phyloP scores from a whole-genome alignment of 2,113 vertebrate species.

The Myanophis thanlyinensis region DNA sequence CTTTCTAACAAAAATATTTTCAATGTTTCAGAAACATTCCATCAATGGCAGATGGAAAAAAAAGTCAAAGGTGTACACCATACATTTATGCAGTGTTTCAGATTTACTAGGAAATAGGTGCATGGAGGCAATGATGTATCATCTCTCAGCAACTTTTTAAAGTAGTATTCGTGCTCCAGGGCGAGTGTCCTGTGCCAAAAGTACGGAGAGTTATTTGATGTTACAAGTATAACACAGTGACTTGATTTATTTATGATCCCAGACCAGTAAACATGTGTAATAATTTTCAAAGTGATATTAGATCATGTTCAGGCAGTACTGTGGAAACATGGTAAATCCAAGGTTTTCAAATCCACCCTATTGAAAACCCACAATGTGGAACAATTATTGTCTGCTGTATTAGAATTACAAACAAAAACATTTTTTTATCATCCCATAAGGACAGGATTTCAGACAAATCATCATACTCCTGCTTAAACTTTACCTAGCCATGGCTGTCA shows the following conservation, averaged over 20 bases:
- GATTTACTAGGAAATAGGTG: too few species aligned
- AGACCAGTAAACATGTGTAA: too few species aligned
- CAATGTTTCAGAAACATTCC: background rate
- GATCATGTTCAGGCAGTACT: background rate
- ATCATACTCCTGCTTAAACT: conserved; percentile 23
- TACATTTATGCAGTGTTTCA: too few species aligned
- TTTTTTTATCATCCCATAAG: background rate
- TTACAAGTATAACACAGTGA: background rate
- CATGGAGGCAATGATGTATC: too few species aligned
- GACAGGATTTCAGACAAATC: background rate
- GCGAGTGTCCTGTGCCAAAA: background rate
- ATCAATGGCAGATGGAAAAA: background rate
- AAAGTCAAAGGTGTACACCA: too few species aligned
- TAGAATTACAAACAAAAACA: background rate
- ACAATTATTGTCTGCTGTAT: background rate
- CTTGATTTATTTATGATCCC: too few species aligned
- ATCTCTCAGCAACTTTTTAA: too few species aligned
- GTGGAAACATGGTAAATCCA: background rate
- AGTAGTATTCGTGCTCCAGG: too few species aligned
- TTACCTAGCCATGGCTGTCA: conserved; percentile 89
- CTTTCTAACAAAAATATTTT: background rate
- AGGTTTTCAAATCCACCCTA: background rate
- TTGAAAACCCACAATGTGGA: background rate
- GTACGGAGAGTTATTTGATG: background rate
- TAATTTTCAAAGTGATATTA: background rate